Evolutionary conservation across 1,140 invertebrate genomes (phyloP).

Genomic region (Mya arenaria): DNA sequence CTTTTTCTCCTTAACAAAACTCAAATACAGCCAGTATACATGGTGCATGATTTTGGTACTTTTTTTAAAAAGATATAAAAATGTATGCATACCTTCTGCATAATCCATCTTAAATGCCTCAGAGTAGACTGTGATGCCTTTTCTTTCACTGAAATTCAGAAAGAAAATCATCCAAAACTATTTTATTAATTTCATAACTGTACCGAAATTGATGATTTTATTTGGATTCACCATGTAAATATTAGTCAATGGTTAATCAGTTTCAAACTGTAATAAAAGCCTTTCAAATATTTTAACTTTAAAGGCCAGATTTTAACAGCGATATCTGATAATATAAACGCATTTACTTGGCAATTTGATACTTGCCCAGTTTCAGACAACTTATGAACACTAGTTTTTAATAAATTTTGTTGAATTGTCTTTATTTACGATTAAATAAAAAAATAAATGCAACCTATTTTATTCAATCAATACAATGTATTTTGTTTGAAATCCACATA

Average conservation of each 20-base stretch:
- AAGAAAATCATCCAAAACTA: neutral
- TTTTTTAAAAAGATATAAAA: neutral
- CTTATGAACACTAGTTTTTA: neutral
- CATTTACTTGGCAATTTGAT: neutral
- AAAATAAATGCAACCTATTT: neutral
- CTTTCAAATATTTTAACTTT: neutral
- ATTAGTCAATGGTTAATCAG: too few species aligned
- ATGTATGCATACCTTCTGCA: slow-evolving; percentile 89
- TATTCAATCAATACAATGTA: neutral
- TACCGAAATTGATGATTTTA: neutral
- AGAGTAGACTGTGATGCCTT: slow-evolving; percentile 88
- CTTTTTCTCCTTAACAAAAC: neutral
- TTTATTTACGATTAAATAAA: neutral
- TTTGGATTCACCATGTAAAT: too few species aligned
- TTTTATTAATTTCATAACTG: neutral
- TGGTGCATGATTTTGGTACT: too few species aligned
- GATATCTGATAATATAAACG: neutral
- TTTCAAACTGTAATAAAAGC: too few species aligned
- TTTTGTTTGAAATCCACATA: slow-evolving; percentile 82
- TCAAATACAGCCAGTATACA: too few species aligned
- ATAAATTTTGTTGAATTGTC: neutral
- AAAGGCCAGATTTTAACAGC: neutral
- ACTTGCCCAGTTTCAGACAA: neutral
- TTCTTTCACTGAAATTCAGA: slow-evolving; percentile 68
- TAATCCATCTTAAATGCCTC: slow-evolving; percentile 94